Evolutionary conservation across 2,113 vertebrate species (phyloP).

Genomic region (Blennius ocellaris): DNA sequence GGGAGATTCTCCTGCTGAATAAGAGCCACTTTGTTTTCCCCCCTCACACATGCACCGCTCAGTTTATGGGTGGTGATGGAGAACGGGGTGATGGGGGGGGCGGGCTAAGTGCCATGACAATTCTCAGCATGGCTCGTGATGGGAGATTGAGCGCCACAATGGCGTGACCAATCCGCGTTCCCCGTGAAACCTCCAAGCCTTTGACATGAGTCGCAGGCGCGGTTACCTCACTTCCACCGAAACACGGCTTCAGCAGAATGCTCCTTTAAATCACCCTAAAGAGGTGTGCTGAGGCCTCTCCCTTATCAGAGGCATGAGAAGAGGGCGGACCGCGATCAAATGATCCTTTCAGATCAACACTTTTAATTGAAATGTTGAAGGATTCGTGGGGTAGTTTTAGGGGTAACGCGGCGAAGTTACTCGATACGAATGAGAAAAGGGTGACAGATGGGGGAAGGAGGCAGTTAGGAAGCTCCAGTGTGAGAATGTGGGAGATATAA

Average conservation of each 20-base stretch:
- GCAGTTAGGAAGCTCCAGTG: constrained; percentile 33
- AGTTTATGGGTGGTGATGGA: constrained; percentile 34
- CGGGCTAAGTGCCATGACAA: constrained; percentile 74
- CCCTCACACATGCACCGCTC: constrained; percentile 22
- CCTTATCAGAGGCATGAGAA: constrained; percentile 8
- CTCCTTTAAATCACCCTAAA: constrained; percentile 41
- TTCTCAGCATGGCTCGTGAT: constrained; percentile 74
- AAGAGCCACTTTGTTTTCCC: constrained; percentile 73
- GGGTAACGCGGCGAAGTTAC: constrained; percentile 22
- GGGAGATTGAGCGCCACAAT: constrained; percentile 70
- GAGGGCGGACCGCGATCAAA: constrained; percentile 9
- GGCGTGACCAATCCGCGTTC: constrained; percentile 77
- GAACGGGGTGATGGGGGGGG: constrained; percentile 16
- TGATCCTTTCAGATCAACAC: constrained; percentile 13
- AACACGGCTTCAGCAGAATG: constrained; percentile 14
- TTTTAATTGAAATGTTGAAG: constrained; percentile 55
- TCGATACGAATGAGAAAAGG: constrained; percentile 48
- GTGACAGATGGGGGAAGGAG: constrained; percentile 28
- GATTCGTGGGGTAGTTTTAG: neutral
- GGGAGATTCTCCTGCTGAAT: constrained; percentile 64
- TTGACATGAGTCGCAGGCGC: constrained; percentile 62
- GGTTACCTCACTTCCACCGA: constrained; percentile 66
- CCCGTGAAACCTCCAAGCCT: constrained; percentile 59
- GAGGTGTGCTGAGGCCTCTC: constrained; percentile 25
- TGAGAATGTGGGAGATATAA: constrained; percentile 41